Conservation (phyloP, 2,113 vertebrate species). For the Cercopithecus mona region DNA sequence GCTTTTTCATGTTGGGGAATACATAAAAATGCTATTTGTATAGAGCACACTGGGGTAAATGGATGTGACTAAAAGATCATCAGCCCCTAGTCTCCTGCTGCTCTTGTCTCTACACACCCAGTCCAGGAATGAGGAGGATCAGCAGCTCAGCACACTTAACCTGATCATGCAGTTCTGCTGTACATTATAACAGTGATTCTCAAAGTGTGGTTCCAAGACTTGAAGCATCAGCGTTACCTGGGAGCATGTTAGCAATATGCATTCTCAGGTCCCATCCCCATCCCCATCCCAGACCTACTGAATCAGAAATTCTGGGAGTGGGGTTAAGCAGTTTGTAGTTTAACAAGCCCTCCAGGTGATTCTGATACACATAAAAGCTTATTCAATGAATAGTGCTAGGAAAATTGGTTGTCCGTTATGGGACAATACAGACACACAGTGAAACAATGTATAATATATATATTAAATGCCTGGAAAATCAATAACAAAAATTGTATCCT, state of each 20-base stretch:
- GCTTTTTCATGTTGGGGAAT: constrained; percentile 13
- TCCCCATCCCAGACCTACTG: not conserved
- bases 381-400: not conserved
- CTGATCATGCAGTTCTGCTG: not conserved
- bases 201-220: not conserved
- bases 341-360: not conserved
- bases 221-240: not conserved
- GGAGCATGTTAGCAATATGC: not conserved
- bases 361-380: not conserved
- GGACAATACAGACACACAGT: not conserved
- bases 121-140: not conserved
- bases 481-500: not conserved
- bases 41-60: not conserved
- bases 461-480: not conserved
- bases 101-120: not conserved
- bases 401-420: not conserved
- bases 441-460: not conserved
- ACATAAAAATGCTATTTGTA: not conserved
- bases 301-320: not conserved
- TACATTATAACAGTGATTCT: not conserved
- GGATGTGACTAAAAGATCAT: not conserved
- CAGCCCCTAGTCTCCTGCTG: not conserved
- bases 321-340: not conserved
- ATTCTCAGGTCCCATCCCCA: not conserved
- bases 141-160: not conserved